Evolutionary conservation across 2,113 vertebrate species (phyloP).

Genomic region (Ophthalmolycus amberensis): DNA sequence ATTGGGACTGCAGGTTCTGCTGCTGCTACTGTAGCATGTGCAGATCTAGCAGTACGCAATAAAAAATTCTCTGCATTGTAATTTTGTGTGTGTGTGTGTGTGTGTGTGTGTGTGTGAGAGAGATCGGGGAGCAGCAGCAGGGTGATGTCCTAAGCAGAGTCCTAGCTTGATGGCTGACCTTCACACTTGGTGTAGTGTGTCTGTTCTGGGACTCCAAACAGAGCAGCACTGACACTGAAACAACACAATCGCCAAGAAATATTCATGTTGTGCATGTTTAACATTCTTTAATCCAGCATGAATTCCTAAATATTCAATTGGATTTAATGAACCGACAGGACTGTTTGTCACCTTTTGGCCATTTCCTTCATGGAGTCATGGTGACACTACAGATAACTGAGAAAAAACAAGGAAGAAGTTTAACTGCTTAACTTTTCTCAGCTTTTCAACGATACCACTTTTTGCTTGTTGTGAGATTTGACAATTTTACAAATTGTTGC

Average conservation of each 20-base stretch:
- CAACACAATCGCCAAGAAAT: constrained; percentile 2
- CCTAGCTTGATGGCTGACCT: constrained; percentile 15
- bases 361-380: constrained; percentile 3
- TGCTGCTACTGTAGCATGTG: background rate
- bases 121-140: background rate
- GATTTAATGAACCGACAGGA: background rate
- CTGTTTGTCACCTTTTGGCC: constrained; percentile 2
- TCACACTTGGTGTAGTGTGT: constrained; percentile 16
- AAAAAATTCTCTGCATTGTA: constrained; percentile 1
- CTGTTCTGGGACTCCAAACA: background rate
- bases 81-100: background rate
- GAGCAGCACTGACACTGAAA: constrained; percentile 2
- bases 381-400: background rate
- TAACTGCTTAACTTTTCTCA: background rate
- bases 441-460: background rate
- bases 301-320: constrained; percentile 30
- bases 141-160: constrained; percentile 26
- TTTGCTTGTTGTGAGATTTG: background rate
- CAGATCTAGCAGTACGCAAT: background rate
- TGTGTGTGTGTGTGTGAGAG: constrained; percentile 18
- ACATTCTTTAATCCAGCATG: constrained; percentile 5
- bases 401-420: background rate
- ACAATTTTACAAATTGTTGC: background rate
- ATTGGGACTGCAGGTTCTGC: background rate
- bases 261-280: background rate